Evolutionary conservation across 2,113 vertebrate species (phyloP), one percentile per base, ranked within the genome.

Genomic region (Rhinoderma darwinii): DNA sequence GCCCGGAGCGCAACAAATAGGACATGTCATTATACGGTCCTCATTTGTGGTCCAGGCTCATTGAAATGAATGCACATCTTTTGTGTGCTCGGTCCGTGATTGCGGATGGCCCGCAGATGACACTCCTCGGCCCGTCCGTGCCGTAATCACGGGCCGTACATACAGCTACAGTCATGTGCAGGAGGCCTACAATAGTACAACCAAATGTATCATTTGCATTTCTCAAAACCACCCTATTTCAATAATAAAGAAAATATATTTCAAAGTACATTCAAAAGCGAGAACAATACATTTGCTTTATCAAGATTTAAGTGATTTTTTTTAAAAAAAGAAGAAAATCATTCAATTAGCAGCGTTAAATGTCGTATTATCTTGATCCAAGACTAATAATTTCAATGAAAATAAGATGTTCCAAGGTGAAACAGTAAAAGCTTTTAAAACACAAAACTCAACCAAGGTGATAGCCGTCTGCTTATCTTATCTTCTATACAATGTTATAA

Each of bases 351-450:
- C 70, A 20, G 39, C 41, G 10, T 70, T 86, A 81, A 86, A 86
- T 86, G 78, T 82, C 75, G 51, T 68, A 75, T 82, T 82, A 70
- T 82, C 70, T 61, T 82, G 50, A 82, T 82, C 41, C 6, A 32
- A 27, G 50, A 75, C 79, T 82, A 82, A 72, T 87, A 82, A 61
- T 87, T 74, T 79, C 68, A 82, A 74, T 82, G 70, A 77, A 82
- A 82, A 73, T n/a, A 50, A 15, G 39, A 87, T 75, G 50, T 70
- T 86, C 85, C 78, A 74, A 74, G 78, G 86, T 82, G 51, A 82
- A 63, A 81, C 68, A 61, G 44, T 75, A 82, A 87, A 82, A 75
- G 86, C 78, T 75, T 87, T 87, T 30, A 82, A 39, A 81, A 87
- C 25, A 44, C 25, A 82, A 82, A 87, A 75, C n/a, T 82, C 17